Percentiles rank a stretch among this genome's conserved stretches.
phyloP scores from a whole-genome alignment of 1,140 invertebrate genomes.

The Lasaia peninsularis region DNA sequence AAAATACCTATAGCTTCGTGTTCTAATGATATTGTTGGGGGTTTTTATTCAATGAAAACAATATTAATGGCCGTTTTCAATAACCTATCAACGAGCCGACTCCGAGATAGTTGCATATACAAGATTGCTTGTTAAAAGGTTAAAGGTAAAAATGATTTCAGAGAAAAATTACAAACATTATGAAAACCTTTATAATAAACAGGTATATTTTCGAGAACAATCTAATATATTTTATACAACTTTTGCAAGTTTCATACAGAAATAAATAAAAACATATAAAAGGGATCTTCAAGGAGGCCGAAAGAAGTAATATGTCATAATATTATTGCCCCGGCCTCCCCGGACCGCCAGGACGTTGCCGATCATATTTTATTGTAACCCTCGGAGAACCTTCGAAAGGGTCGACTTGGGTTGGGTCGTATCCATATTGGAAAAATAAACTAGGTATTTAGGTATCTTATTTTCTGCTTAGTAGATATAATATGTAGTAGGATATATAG shows the following conservation, averaged over 20 bases:
- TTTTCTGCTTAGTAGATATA: background rate
- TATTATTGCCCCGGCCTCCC: conserved; percentile 64
- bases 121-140: no score
- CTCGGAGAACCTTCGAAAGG: conserved; percentile 45
- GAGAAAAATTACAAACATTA: no score
- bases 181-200: background rate
- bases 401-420: conserved; percentile 26
- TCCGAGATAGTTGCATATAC: no score
- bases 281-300: conserved; percentile 38
- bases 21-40: no score
- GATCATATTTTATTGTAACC: conserved; percentile 62
- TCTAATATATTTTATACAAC: background rate
- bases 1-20: no score
- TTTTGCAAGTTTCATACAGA: conserved; percentile 5
- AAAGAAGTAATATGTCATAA: conserved; percentile 66
- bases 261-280: conserved; percentile 24
- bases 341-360: conserved; percentile 47
- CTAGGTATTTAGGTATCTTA: background rate
- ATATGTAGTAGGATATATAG: no score
- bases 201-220: background rate
- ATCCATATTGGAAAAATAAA: conserved; percentile 13
- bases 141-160: no score
- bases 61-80: no score
- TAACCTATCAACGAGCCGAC: no score
- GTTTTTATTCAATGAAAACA: no score